Conservation (phyloP, 2,797 vertebrate species). For the Acipenser oxyrinchus region DNA sequence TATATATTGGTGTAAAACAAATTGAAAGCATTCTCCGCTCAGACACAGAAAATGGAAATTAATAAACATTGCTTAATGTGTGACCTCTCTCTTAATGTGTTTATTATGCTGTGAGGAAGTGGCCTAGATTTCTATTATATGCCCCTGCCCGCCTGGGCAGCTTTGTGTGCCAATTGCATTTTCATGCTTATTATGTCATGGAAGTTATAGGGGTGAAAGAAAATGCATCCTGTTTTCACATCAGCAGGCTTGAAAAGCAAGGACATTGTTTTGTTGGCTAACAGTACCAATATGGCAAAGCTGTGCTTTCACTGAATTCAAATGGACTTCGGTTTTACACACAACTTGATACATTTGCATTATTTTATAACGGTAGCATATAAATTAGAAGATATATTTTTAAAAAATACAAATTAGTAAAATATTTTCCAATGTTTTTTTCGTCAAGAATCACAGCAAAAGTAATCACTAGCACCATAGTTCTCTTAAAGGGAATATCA, state of each 20-base stretch:
- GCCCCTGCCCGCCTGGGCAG: slow-evolving; percentile 4
- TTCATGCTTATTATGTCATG: slow-evolving; percentile 17
- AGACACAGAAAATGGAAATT: not conserved
- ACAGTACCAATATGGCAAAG: not conserved
- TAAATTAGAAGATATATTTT: no score
- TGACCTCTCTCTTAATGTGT: no score
- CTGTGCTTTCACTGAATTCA: slow-evolving; percentile 7
- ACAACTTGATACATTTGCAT: no score
- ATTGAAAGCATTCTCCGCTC: slow-evolving; percentile 22
- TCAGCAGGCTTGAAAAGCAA: not conserved
- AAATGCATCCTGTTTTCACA: not conserved
- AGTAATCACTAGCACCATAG: no score
- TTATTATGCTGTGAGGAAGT: no score
- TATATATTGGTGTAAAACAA: not conserved
- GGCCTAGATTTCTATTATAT: no score
- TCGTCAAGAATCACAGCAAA: no score
- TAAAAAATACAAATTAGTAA: no score
- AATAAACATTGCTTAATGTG: no score
- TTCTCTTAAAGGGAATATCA: no score
- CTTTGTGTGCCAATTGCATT: slow-evolving; percentile 15
- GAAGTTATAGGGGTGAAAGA: not conserved
- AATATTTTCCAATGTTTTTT: no score
- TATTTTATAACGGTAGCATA: no score
- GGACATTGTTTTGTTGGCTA: not conserved
- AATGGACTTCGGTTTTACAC: not conserved